Evolutionary conservation across 35 echinoderm and acorn worm species (phyloP), one percentile per base, ranked within the genome.

Genomic region (Lytechinus pictus): DNA sequence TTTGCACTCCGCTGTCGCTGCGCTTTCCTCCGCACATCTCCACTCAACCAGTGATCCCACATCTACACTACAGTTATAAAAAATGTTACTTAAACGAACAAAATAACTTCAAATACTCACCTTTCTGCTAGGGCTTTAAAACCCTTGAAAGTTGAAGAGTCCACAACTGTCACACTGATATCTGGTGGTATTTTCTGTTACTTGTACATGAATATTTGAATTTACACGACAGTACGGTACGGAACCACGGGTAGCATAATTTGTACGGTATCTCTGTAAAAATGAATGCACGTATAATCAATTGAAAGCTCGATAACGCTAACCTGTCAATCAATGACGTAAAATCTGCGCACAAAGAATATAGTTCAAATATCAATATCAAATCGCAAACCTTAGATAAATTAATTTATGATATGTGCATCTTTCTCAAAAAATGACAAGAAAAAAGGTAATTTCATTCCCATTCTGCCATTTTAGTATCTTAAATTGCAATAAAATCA

Each of bases 291-390:
- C 28, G 87, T 51, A 89, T 9, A 89, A 21, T 89, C 87, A 33
- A 89, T 89, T 16, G 87, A 11, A 28, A 54, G n/a, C 9, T 79
- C 66, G 88, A 28, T 54, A 90, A 90, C 29, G 88, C 88, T 90
- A 90, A 54, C 16, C 88, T 90, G 88, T 90, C 88, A 90, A 90
- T 90, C 88, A 90, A 90, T 90, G 33, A 90, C 88, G 24, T 14
- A 90, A 52, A 90, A 29, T 90, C 28, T 44, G 88, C 88, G 16
- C 52, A 12, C 5, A 90, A 90, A 90, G 29, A 90, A 90, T 52
- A 33, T 90, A 90, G 88, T 90, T 10, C 28, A 44, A 52, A 21
- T 5, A 10, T 90, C 8, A 3, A 14, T 33, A 29, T 90, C 10
- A 9, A 90, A 90, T 52, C 11, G 28, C n/a, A 16, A 79, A 24